phyloP scores from a whole-genome alignment of 2,888 invertebrate species.

The Aspidiotus rigidus region DNA sequence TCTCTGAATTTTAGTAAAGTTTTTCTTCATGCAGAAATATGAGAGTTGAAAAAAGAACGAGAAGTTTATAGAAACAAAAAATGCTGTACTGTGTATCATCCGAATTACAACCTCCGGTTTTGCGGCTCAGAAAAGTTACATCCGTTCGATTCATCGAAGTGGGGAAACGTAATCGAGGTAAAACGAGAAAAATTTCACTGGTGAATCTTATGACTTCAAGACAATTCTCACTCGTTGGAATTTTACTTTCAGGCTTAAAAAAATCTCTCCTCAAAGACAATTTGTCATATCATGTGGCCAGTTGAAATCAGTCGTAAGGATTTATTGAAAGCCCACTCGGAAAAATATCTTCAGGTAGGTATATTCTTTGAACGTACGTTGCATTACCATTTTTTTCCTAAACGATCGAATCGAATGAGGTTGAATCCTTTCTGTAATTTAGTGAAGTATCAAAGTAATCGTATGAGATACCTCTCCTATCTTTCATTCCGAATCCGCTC shows the following conservation, averaged over 20 bases:
- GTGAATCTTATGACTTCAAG: not conserved
- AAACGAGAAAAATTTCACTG: conserved; percentile 15
- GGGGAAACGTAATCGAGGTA: conserved; percentile 66
- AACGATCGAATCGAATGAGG: not conserved
- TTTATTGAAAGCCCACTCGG: conserved; percentile 64
- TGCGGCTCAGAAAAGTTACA: conserved; percentile 73
- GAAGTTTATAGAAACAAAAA: not conserved
- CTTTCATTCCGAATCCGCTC: conserved; percentile 64
- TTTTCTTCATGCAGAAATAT: conserved; percentile 84
- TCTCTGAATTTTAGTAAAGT: too few relatives aligned
- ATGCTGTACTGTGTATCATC: conserved; percentile 69
- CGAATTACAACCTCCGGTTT: conserved; percentile 71
- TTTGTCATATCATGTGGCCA: conserved; percentile 53
- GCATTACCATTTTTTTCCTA: too few relatives aligned
- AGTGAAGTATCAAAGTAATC: conserved; percentile 75
- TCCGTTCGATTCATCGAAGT: conserved; percentile 81
- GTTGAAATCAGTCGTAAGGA: conserved; percentile 62
- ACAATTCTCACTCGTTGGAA: not conserved
- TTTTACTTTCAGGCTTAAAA: conserved; percentile 48
- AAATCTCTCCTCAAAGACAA: conserved; percentile 54
- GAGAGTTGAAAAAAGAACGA: conserved; percentile 51
- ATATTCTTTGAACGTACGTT: conserved; percentile 58
- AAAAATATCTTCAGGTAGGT: conserved; percentile 64
- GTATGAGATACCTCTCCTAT: conserved; percentile 66
- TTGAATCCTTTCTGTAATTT: conserved; percentile 40